These are phyloP conservation scores for Phylloscopus whistleri DNA, from an alignment of 2,113 vertebrate genomes.

Conservation along the genomic window DNA sequence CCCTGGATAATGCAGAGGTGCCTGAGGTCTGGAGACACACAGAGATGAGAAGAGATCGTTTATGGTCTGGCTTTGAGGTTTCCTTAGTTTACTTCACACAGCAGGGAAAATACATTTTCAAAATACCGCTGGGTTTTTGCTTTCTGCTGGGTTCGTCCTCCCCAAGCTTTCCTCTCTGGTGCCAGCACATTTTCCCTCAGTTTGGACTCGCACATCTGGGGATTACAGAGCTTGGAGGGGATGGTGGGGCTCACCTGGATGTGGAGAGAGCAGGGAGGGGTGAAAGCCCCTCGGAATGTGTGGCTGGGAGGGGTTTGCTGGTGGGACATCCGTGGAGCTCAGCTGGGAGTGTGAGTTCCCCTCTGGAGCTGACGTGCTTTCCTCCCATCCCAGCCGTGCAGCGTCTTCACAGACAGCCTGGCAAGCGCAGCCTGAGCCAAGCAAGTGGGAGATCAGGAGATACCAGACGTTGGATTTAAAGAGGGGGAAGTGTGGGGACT, in stretches of 20 bases:
- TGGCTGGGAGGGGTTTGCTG: not conserved
- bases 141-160: not conserved
- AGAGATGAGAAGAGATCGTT: not conserved
- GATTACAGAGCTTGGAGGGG: not conserved
- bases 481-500: slow-evolving; percentile 13
- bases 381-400: accelerated
- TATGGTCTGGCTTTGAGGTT: not conserved
- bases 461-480: not conserved
- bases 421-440: not conserved
- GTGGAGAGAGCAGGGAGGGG: not conserved
- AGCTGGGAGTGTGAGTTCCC: accelerated
- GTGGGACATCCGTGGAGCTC: not conserved
- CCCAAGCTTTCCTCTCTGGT: not conserved
- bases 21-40: not conserved
- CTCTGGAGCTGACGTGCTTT: accelerated
- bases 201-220: not conserved
- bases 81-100: not conserved
- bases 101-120: not conserved
- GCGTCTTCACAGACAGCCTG: accelerated
- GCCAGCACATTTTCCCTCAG: accelerated
- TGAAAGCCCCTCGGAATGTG: not conserved
- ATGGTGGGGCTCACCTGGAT: not conserved
- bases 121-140: not conserved
- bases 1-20: not conserved
- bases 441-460: not conserved